Percentiles rank a stretch among this genome's conserved stretches.
Evolutionary conservation across 2,888 invertebrate species (phyloP).

Genomic region (Colostygia pectinataria): DNA sequence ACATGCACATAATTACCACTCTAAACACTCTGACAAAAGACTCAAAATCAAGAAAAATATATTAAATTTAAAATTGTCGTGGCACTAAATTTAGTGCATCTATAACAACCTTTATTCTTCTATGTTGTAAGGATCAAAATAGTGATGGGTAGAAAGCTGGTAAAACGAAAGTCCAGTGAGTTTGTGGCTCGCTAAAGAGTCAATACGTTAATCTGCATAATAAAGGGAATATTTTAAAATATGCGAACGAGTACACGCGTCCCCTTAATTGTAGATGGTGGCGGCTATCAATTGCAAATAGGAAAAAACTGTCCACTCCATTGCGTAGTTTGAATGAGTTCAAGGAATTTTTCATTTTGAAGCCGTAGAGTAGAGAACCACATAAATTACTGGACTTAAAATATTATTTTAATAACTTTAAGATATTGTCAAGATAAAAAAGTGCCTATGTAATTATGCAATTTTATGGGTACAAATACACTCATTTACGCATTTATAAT

Average conservation of each 20-base stretch:
- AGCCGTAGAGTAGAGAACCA: conserved; percentile 6
- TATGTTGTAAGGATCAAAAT: conserved; percentile 18
- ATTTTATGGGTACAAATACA: no score
- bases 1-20: background rate
- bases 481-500: no score
- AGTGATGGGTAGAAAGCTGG: conserved; percentile 8
- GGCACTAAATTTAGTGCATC: conserved; percentile 5
- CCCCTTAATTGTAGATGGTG: conserved; percentile 74
- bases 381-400: no score
- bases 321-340: conserved; percentile 58
- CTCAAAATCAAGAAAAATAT: conserved; percentile 20
- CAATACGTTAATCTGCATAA: conserved; percentile 80
- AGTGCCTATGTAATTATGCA: no score
- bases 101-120: background rate
- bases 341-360: conserved; percentile 52
- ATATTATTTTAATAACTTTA: no score
- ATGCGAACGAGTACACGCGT: conserved; percentile 57
- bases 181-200: conserved; percentile 50
- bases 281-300: conserved; percentile 77
- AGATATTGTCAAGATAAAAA: no score
- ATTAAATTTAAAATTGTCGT: background rate
- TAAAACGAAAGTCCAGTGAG: conserved; percentile 39
- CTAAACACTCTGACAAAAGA: conserved; percentile 12
- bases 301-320: conserved; percentile 76
- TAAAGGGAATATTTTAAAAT: conserved; percentile 75